Conservation (phyloP, 2,888 invertebrate genomes). For the Tanytarsus gracilentus region DNA sequence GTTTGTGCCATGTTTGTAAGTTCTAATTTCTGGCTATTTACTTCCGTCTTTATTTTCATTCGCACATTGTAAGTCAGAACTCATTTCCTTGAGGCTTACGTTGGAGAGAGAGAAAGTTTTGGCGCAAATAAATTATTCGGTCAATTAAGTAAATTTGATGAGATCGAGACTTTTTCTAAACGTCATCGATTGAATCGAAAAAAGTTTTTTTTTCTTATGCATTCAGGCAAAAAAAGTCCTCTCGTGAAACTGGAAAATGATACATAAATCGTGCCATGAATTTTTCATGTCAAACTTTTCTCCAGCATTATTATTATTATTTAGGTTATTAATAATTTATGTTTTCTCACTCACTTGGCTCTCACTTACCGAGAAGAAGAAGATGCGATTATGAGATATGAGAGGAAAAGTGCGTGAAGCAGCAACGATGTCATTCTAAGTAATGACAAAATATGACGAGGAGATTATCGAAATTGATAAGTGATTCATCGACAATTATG, state of each 20-base stretch:
- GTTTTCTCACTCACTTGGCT: not conserved
- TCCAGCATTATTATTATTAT: conserved; percentile 1
- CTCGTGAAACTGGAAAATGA: conserved; percentile 20
- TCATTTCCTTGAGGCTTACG: too few species aligned
- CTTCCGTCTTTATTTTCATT: not conserved
- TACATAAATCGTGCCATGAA: conserved; percentile 25
- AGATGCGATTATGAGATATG: not conserved
- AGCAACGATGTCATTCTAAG: not conserved
- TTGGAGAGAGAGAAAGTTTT: too few species aligned
- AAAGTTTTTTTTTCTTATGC: not conserved
- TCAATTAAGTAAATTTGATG: conserved; percentile 26
- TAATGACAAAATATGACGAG: not conserved
- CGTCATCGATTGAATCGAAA: not conserved
- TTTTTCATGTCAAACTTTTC: conserved; percentile 27
- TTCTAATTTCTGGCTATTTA: not conserved
- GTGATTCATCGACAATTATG: not conserved
- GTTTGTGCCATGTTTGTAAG: not conserved
- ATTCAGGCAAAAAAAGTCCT: not conserved
- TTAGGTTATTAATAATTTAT: conserved; percentile 25
- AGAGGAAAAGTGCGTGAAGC: not conserved
- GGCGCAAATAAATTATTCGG: conserved; percentile 24
- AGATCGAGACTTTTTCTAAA: not conserved
- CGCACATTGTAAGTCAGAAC: not conserved
- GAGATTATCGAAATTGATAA: not conserved
- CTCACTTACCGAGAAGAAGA: not conserved